A percentile compares a stretch with the other conserved stretches of the same genome.
phyloP scores from a whole-genome alignment of 2,888 invertebrate species.

The Ferrisia virgata region DNA sequence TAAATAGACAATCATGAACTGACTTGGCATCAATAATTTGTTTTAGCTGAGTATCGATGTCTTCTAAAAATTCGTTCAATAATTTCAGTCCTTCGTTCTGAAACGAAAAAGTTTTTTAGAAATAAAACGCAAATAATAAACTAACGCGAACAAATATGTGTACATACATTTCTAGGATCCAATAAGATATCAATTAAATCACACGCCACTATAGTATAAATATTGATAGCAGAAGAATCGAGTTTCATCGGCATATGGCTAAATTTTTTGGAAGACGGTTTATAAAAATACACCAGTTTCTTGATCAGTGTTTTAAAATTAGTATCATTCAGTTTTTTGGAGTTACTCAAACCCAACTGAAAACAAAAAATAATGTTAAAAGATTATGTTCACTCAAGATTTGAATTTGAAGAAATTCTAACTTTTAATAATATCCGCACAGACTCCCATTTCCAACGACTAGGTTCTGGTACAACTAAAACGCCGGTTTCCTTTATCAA shows the following conservation, averaged over 20 bases:
- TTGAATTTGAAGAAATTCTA: constrained; percentile 27
- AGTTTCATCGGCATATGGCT: constrained; percentile 73
- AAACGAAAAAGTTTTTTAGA: constrained; percentile 52
- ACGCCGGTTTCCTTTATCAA: constrained; percentile 79
- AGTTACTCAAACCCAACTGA: constrained; percentile 57
- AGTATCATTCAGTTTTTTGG: constrained; percentile 64
- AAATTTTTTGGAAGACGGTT: constrained; percentile 82
- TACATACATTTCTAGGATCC: constrained; percentile 62
- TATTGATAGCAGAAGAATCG: constrained; percentile 52
- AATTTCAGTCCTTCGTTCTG: constrained; percentile 42
- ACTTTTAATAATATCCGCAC: constrained; percentile 75
- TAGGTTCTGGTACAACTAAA: constrained; percentile 72
- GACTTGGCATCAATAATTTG: constrained; percentile 70
- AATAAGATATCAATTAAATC: constrained; percentile 74
- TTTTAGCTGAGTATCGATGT: constrained; percentile 72
- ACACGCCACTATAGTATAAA: constrained; percentile 55
- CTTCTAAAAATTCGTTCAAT: constrained; percentile 67
- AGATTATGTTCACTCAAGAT: not conserved
- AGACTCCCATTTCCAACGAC: constrained; percentile 91
- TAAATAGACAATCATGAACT: constrained; percentile 82
- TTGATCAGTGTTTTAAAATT: constrained; percentile 67
- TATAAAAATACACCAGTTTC: constrained; percentile 77
- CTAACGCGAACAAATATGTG: not conserved
- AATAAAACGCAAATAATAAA: not conserved
- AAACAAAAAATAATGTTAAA: constrained; percentile 48